Evolutionary conservation across 2,888 invertebrate species (phyloP).

Genomic region (Coecobrya sp.): DNA sequence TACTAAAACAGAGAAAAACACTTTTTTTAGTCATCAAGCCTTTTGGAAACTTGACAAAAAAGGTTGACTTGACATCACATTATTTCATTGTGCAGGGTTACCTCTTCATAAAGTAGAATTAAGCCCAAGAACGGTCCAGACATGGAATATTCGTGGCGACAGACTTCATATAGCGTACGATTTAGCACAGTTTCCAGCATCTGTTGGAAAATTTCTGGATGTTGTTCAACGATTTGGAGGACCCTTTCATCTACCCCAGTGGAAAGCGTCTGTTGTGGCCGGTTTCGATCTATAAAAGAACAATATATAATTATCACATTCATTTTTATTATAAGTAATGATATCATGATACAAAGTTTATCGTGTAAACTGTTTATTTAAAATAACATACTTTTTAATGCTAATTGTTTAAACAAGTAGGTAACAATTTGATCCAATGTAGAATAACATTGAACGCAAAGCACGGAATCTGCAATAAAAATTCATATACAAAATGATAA

Average conservation of each 20-base stretch:
- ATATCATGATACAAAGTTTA: too few relatives aligned
- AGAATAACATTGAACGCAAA: conserved; percentile 99
- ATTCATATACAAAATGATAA: too few relatives aligned
- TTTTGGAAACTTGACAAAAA: too few relatives aligned
- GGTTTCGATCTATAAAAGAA: conserved; percentile 58
- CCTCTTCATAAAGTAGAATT: conserved; percentile 98
- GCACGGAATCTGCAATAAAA: conserved; percentile 98
- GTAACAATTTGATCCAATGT: conserved; percentile 99
- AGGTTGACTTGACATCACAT: too few relatives aligned
- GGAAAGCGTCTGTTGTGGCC: conserved; percentile 82
- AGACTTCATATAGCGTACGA: conserved; percentile 99
- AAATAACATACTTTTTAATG: conserved; percentile 94
- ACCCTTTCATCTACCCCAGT: conserved; percentile 88
- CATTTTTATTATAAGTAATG: too few relatives aligned
- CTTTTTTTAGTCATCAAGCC: neutral
- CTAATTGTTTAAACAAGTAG: conserved; percentile 98
- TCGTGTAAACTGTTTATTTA: too few relatives aligned
- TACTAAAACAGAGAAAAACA: conserved; percentile 88
- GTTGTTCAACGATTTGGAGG: conserved; percentile 95
- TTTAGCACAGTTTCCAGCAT: conserved; percentile 97
- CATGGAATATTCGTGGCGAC: conserved; percentile 99
- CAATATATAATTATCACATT: too few relatives aligned
- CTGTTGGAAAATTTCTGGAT: conserved; percentile 98
- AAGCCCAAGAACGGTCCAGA: conserved; percentile 98
- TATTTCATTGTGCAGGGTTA: too few relatives aligned